Evolutionary conservation across 2,113 vertebrate genomes (phyloP), one percentile per base, ranked within the genome.

Genomic region (Deroptyus accipitrinus): DNA sequence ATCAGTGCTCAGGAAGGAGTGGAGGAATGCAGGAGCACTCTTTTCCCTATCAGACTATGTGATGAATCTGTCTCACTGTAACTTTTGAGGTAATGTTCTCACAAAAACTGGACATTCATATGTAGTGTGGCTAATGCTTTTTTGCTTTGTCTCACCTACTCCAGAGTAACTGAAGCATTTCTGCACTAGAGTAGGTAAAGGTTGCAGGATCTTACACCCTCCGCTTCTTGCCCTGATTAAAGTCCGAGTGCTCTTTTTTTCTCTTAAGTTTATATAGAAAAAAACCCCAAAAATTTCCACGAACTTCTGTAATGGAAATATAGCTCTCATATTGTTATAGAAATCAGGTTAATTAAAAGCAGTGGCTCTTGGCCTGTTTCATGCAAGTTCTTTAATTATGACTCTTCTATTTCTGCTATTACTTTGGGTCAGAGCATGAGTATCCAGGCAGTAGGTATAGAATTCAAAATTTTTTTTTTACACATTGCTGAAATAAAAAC

Each of bases 401-500:
- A 46, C 24, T 89, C 37, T 84, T 92, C 46, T 35, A 41, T 89
- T 88, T 84, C 75, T 87, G 46, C 25, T 78, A 0, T 80, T 89
- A 54, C 42, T 79, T 93, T 77, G 41, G 79, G 79, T 92, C 73
- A 86, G 76, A 85, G 67, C 54, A n/a, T 27, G 79, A 79, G 44
- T 92, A 95, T 83, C 48, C 59, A 87, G 39, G 77, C 41, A 84
- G 57, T 70, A 57, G 41, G 64, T 86, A 72, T 66, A 31, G 74
- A 95, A 97, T 95, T 86, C 3, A 19, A 93, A 94, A 88, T 81
- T 70, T 93, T 63, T 84, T 92, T 96, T 97, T 76, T 96, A 95
- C 89, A 89, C 80, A 68, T 83, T 90, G 83, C 83, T 90, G 94
- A 96, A 97, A 94, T 96, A 96, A 95, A 97, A 97, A 79, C 41